Evolutionary conservation across 2,113 vertebrate species (phyloP), one percentile per base, ranked within the genome.

Genomic region (Glaucidium brasilianum): DNA sequence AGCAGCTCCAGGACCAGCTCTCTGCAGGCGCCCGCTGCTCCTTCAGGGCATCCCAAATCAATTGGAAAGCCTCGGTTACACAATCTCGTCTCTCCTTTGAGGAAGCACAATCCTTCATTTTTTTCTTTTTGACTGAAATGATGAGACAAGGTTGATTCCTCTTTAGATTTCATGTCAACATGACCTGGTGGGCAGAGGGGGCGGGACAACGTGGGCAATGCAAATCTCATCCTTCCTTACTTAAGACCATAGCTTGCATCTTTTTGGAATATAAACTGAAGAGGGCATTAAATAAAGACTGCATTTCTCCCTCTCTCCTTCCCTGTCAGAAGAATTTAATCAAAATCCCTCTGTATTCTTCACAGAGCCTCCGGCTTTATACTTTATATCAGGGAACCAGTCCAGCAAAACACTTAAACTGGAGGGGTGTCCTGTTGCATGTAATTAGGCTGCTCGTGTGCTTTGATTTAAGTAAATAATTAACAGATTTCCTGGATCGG

Each of bases 331-430:
- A 94, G 78, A 93, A 90, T 93, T 88, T 69, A 76, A 94, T 95
- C 91, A 88, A 58, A 93, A 90, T 69, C 72, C 27, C 34, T 88
- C 86, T 64, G 67, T 47, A 35, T 89, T 88, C 53, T 92, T 83
- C 72, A 53, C 25, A 73, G 83, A 94, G 84, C 72, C 55, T 53
- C 72, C 91, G 71, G 85, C 60, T 87, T 85, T 93, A 4, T 60
- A 6, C 34, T 60, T 83, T 49, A 13, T 55, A 60, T 56, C 58
- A 75, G 56, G 72, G 73, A 91, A 52, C 43, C 1, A 5, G 15
- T 92, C 83, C 91, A 96, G 84, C 60, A 89, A 59, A 89, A 87
- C 91, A 64, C 80, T 89, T 74, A 72, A 59, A 52, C 73, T 71
- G 73, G 62, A 81, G 73, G 29, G 15, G 5, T 84, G 73, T 92